Base-by-base conservation (phyloP, 1,140 invertebrate species). In the Drosophila malerkotliana region DNA sequence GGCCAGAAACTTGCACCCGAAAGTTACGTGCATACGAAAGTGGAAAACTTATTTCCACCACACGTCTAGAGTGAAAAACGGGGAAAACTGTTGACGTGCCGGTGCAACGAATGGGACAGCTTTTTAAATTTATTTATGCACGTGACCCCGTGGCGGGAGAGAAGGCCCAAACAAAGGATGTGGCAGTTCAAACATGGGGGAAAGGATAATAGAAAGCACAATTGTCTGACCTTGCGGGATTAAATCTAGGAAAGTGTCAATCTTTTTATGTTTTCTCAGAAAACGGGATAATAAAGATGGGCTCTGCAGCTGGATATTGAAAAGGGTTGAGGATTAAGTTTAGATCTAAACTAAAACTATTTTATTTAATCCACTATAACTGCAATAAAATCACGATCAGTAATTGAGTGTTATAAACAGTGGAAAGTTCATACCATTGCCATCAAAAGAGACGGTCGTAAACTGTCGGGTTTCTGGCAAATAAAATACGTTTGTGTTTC, bases 51-150 rank as follows among this genome's bases (percentile, higher is more conserved):
- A 32, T 53, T 67, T 67, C 59, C 59, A 63, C 63, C 59, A 58
- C 47, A 61, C 61, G 72, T 75, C 54, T 34, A 30, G 37, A 58
- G 51, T 49, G 57, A 39, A 41, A 39, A 44, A 45, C 34, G 51
- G 28, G 8, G 24, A 44, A 39, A 67, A 21, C 34, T 54, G 41
- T 56, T 66, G 47, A 60, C 74, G 45, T 69, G 55, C 51, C 77
- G 53, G 60, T 78, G 76, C 77, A 79, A 63, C 71, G 57, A 79
- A 79, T 64, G 63, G 61, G 64, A 79, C 58, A 61, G 78, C 62
- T 79, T 79, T 61, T 51, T 48, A 53, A 71, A 79, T 79, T 79
- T 79, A 79, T 79, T 71, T 79, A 79, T 79, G 77, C 63, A 68
- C 58, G 63, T 71, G 77, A 67, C 71, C 34, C 44, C 48, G 51